phyloP scores from a whole-genome alignment of 2,888 invertebrate species.

The Balanococcus diminutus region DNA sequence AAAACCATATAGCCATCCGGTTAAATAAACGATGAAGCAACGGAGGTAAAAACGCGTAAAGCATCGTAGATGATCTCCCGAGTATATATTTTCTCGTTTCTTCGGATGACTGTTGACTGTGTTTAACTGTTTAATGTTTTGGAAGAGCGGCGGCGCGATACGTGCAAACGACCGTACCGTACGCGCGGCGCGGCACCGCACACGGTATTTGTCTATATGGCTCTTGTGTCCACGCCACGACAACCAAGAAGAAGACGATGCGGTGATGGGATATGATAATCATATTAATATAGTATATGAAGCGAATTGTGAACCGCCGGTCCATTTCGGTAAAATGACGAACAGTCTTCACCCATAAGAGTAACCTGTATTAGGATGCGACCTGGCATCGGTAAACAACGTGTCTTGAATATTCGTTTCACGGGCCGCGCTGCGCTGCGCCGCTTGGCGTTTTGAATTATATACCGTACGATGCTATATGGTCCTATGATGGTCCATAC shows the following conservation, averaged over 20 bases:
- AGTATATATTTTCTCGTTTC: conserved; percentile 42
- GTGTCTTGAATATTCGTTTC: conserved; percentile 31
- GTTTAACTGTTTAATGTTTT: conserved; percentile 11
- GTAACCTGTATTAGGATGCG: conserved; percentile 48
- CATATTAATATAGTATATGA: conserved; percentile 38
- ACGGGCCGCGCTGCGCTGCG: not conserved
- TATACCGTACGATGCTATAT: conserved; percentile 15
- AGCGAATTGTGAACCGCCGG: conserved; percentile 34
- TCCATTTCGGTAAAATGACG: conserved; percentile 33
- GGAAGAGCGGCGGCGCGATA: conserved; percentile 26
- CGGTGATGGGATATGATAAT: conserved; percentile 23
- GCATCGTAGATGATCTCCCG: conserved; percentile 49
- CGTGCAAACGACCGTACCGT: conserved; percentile 36
- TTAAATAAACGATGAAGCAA: conserved; percentile 51
- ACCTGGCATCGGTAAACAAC: conserved; percentile 48
- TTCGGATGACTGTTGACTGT: conserved; percentile 10
- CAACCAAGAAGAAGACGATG: not conserved
- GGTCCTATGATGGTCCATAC: not conserved
- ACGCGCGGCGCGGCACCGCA: conserved; percentile 14
- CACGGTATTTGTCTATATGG: not conserved
- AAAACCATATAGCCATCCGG: conserved; percentile 45
- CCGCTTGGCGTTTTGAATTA: not conserved
- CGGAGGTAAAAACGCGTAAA: conserved; percentile 48
- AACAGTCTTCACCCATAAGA: conserved; percentile 37
- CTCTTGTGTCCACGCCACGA: not conserved